Evolutionary conservation across 2,797 vertebrate genomes (phyloP).

Genomic region (Acanthiza pusilla): DNA sequence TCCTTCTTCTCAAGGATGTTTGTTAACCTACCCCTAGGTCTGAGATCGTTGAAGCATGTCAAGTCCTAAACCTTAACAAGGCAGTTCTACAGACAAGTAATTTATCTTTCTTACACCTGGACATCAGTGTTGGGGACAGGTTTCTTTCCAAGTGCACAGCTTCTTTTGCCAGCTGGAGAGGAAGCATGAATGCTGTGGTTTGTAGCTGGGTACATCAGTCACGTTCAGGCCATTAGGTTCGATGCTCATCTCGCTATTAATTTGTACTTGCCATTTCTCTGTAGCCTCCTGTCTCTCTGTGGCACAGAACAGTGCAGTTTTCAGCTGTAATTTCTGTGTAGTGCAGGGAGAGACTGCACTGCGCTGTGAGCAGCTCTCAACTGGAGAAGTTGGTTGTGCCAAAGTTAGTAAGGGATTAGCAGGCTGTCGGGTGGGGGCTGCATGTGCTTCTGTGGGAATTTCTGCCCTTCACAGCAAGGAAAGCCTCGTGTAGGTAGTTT

Average conservation of each 20-base stretch:
- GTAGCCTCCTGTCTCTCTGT: background rate
- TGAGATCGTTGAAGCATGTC: background rate
- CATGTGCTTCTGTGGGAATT: background rate
- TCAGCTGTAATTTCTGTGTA: background rate
- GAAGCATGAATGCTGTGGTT: background rate
- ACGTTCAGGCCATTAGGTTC: background rate
- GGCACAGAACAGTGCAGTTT: accelerated
- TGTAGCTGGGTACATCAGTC: background rate
- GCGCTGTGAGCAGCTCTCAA: accelerated
- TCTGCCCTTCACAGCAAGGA: background rate
- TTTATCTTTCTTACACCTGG: background rate
- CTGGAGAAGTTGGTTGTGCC: background rate
- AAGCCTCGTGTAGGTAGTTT: background rate
- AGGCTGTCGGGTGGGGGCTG: background rate
- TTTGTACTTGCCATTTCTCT: background rate
- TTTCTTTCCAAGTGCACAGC: background rate
- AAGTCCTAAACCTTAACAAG: background rate
- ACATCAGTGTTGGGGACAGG: background rate
- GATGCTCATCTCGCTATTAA: accelerated
- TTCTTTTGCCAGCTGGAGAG: background rate
- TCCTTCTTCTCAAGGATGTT: background rate
- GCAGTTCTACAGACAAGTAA: background rate
- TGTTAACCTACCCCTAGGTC: background rate
- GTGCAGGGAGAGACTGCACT: background rate
- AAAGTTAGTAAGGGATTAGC: background rate